Evolutionary conservation across 2,888 invertebrate genomes (phyloP).

Genomic region (Hartigia nigra): DNA sequence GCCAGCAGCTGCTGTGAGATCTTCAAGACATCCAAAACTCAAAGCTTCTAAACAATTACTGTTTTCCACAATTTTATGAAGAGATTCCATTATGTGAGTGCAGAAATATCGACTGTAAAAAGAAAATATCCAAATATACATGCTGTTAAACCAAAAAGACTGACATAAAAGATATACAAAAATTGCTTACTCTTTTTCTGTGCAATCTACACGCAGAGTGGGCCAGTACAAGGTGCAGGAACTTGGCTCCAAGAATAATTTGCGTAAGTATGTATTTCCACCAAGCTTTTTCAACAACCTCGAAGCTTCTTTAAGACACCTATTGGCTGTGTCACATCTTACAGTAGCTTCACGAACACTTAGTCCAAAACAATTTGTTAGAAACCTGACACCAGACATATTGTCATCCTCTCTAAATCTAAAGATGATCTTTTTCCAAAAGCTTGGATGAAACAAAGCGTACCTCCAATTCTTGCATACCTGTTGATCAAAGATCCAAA

Average conservation of each 20-base stretch:
- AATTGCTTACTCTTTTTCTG: slow-evolving; percentile 33
- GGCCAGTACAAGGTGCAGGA: slow-evolving; percentile 55
- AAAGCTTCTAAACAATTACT: slow-evolving; percentile 66
- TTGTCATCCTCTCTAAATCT: slow-evolving; percentile 59
- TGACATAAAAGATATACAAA: neutral
- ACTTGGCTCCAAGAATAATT: slow-evolving; percentile 60
- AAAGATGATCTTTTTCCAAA: slow-evolving; percentile 65
- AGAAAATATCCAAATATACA: neutral
- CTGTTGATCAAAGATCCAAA: slow-evolving; percentile 30
- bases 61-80: slow-evolving; percentile 66
- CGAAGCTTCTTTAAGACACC: slow-evolving; percentile 53
- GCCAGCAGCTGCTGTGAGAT: slow-evolving; percentile 66
- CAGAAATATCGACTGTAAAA: slow-evolving; percentile 37
- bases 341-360: slow-evolving; percentile 65
- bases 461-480: slow-evolving; percentile 71
- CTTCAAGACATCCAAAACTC: slow-evolving; percentile 70
- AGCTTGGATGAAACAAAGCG: slow-evolving; percentile 65
- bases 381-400: slow-evolving; percentile 54
- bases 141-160: neutral
- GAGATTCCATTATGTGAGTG: slow-evolving; percentile 49
- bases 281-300: slow-evolving; percentile 58
- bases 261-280: slow-evolving; percentile 59
- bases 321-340: slow-evolving; percentile 59
- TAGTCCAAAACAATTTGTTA: slow-evolving; percentile 61
- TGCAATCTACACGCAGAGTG: slow-evolving; percentile 17